Evolutionary conservation across 2,888 invertebrate genomes (phyloP), one percentile per base, ranked within the genome.

Genomic region (Coleophora deauratella): DNA sequence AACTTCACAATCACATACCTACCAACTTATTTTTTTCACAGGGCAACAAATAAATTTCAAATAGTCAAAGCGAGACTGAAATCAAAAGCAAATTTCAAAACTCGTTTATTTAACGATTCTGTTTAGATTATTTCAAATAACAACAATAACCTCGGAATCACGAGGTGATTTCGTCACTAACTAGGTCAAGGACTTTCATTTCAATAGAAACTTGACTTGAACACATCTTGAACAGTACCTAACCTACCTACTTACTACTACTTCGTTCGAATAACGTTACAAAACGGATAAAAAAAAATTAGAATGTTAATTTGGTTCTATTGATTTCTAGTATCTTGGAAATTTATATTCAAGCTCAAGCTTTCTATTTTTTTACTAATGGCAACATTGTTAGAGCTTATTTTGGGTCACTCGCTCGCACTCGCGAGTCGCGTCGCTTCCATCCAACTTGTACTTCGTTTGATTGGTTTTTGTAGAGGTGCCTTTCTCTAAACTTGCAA

Each of bases 401-500:
- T 86, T 85, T 86, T 86, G 86, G 84, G 84, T 86, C 85, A 85
- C 67, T 85, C 77, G 77, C 21, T 21, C 21, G 21, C 21, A 21
- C 21, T 21, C 21, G 21, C 21, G 21, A 21, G 77, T 78, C 76
- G 53, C 47, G 76, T 78, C 76, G 53, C 47, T 63, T 58, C 64
- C 73, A 76, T 81, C 79, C 66, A 80, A 78, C 79, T 80, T 79
- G 77, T 79, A 76, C 75, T 81, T 79, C 77, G 67, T 70, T 78
- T 65, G 71, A 67, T 76, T 72, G 66, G 67, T 67, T 72, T 78
- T 77, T 75, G 68, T 82, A 75, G 78, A 81, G 79, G 81, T 84
- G 85, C 85, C 85, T 85, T 84, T 84, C 82, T 78, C 80, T 82
- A 81, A 81, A 82, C 84, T 84, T 84, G 81, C 82, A 80, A 81